phyloP scores from a whole-genome alignment of 2,888 invertebrate species.

The Dicroscelio sp. region DNA sequence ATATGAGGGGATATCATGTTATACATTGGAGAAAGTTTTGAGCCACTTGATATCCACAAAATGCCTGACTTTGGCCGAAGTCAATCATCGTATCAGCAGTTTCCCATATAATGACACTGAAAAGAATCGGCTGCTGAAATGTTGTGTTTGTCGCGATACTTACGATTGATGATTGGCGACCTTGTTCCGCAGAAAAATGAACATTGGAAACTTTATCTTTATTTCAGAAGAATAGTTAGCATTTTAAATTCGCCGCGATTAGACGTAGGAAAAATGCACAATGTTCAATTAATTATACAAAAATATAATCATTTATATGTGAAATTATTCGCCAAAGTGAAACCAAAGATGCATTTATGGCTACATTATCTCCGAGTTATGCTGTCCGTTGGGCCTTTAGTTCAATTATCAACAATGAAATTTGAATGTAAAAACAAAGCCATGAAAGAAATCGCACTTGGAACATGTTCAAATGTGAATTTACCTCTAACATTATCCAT shows the following conservation, averaged over 20 bases:
- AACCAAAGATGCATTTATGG: neutral
- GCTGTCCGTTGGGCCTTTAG: neutral
- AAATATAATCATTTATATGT: neutral
- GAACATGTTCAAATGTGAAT: neutral
- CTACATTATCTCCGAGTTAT: neutral
- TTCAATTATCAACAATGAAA: neutral
- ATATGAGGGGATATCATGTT: constrained; percentile 28
- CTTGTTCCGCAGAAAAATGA: neutral
- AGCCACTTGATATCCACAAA: neutral
- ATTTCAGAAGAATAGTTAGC: neutral
- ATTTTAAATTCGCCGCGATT: neutral
- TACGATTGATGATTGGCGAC: constrained; percentile 39
- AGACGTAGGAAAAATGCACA: neutral
- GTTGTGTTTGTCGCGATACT: constrained; percentile 8
- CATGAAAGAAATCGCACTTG: neutral
- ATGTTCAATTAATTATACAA: neutral
- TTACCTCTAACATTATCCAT: neutral
- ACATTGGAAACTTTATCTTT: neutral
- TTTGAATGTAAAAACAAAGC: neutral
- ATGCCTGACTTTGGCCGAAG: neutral
- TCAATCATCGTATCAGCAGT: neutral
- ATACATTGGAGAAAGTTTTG: constrained; percentile 27
- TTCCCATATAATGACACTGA: constrained; percentile 34
- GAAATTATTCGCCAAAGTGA: neutral
- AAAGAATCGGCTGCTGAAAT: constrained; percentile 40